Evolutionary conservation across 2,797 vertebrate species (phyloP), one percentile per base, ranked within the genome.

Genomic region (Delichon dasypus): DNA sequence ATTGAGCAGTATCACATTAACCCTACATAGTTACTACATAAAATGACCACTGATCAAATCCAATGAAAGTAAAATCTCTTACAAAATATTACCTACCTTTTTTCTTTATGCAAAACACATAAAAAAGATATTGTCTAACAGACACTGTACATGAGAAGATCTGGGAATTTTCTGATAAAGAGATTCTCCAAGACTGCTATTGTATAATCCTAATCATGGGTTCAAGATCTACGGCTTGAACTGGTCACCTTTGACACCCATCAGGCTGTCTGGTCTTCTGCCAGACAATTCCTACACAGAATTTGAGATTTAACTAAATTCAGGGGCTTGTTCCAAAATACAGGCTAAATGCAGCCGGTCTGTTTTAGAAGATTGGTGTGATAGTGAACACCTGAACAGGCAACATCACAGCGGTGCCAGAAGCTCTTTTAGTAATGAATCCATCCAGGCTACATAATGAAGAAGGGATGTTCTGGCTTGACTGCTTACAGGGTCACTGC

Each of bases 161-260:
- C 14, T 27, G 70, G 27, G 13, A 64, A 17, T 42, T 54, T 87
- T 75, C 44, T 79, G 21, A 50, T 53, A 47, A 67, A 78, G 34
- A 47, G 3, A 3, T 81, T 42, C 2, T 23, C 13, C 13, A 54
- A 51, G 15, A 23, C 25, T 48, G 9, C 13, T 80, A 10, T 10
- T 16, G 13, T 34, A 16, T 7, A 10, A 66, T 30, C 3, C 18
- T 23, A 45, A 32, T 36, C 6, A 40, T 8, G 12, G 5, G 3
- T 20, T 61, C n/a, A 79, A 32, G 16, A 29, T 34, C 9, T 82
- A 20, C 11, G 70, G 7, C 12, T 75, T 54, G 19, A 17, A 40
- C 21, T 0, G 1, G 10, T 62, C 10, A 15, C 3, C 7, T 61
- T 70, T 54, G 27, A 48, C 7, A 44, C 5, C 4, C 8, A 38